These are phyloP conservation scores for Blastomussa wellsi DNA, from an alignment of 92 coral and sea anemone genomes.

Conservation along the genomic window DNA sequence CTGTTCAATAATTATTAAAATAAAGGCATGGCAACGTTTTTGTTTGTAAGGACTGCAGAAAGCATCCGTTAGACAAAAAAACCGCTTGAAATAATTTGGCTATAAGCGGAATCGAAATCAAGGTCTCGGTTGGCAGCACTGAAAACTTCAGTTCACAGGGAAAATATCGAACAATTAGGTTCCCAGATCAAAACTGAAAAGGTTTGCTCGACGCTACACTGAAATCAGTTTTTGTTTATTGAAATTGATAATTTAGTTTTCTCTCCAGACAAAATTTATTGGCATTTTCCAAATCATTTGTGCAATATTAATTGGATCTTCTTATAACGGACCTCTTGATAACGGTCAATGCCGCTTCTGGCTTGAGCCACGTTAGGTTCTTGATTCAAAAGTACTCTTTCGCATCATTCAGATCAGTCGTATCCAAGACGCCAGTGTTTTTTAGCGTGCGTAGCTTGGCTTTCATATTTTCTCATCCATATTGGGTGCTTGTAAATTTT, in stretches of 20 bases:
- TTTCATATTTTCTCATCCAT: not conserved
- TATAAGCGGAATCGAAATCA: not conserved
- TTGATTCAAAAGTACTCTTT: not conserved
- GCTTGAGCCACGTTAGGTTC: not conserved
- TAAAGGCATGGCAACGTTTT: not conserved
- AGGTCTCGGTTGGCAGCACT: not conserved
- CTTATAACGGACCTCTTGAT: not conserved
- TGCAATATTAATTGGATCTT: not conserved
- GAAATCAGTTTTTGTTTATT: not conserved
- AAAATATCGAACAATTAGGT: not conserved
- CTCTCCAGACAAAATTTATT: not conserved
- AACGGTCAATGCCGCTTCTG: not conserved
- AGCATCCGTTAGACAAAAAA: too few relatives aligned
- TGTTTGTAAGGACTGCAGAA: not conserved
- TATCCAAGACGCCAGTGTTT: not conserved
- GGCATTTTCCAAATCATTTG: not conserved
- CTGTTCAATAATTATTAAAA: too few relatives aligned
- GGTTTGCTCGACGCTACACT: not conserved
- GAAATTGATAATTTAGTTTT: not conserved
- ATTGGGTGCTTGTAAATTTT: not conserved
- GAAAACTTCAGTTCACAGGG: not conserved
- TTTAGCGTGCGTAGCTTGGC: not conserved
- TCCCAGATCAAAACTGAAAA: not conserved
- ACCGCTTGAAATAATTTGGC: not conserved
- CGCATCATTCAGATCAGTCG: not conserved